phyloP scores from a whole-genome alignment of 1,140 invertebrate genomes.

The Metaphire vulgaris region DNA sequence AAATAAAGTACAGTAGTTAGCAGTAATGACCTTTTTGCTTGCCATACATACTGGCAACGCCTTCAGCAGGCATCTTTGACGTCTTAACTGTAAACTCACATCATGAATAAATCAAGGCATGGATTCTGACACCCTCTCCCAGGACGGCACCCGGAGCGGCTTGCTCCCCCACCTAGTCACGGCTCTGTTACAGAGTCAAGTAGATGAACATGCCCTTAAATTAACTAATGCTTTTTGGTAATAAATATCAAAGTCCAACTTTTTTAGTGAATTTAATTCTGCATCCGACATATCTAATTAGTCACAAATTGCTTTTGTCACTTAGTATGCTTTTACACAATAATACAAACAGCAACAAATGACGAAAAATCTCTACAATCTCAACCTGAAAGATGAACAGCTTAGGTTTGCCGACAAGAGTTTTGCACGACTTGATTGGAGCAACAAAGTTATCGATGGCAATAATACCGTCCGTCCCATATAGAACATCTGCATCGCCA shows the following conservation, averaged over 20 bases:
- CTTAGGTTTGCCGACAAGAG: constrained; percentile 66
- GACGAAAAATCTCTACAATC: too few relatives aligned
- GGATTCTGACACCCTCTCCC: too few relatives aligned
- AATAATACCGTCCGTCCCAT: constrained; percentile 70
- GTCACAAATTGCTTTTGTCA: too few relatives aligned
- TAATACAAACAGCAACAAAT: too few relatives aligned
- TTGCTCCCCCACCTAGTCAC: not conserved
- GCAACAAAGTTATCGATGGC: constrained; percentile 67
- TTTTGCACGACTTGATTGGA: constrained; percentile 76
- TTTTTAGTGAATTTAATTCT: not conserved
- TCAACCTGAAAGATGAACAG: constrained; percentile 51
- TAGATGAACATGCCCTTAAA: not conserved
- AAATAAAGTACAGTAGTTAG: too few relatives aligned
- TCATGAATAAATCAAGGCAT: too few relatives aligned
- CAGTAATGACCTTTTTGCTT: too few relatives aligned
- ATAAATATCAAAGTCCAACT: not conserved
- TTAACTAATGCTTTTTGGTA: not conserved
- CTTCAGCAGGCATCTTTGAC: too few relatives aligned
- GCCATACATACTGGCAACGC: too few relatives aligned
- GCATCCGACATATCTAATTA: too few relatives aligned
- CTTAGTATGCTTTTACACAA: not conserved
- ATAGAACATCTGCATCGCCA: constrained; percentile 78
- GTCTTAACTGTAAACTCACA: too few relatives aligned
- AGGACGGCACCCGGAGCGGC: too few relatives aligned
- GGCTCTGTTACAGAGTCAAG: not conserved